A percentile compares a stretch with the other conserved stretches of the same genome.
phyloP scores from a whole-genome alignment of 1,140 invertebrate genomes.

The Neodiprion pinetum region DNA sequence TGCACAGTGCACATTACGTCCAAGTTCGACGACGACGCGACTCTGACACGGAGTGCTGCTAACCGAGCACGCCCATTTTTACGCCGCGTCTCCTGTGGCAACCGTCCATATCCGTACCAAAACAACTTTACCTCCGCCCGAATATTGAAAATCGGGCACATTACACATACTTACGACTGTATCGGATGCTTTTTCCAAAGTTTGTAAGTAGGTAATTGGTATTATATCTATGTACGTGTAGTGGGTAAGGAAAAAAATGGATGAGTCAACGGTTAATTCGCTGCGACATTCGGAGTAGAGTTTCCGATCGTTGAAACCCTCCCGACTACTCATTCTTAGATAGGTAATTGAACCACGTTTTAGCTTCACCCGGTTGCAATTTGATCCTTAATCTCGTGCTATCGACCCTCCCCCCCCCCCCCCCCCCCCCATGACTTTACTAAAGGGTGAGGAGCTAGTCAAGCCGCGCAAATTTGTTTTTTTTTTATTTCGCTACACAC shows the following conservation, averaged over 20 bases:
- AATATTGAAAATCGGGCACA: background rate
- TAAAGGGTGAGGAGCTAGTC: background rate
- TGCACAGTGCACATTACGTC: constrained; percentile 14
- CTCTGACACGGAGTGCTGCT: constrained; percentile 19
- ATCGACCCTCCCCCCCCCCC: no score
- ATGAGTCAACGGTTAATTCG: background rate
- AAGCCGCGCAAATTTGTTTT: background rate
- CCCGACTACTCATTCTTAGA: background rate
- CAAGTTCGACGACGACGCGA: no score
- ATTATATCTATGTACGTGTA: no score
- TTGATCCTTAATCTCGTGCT: background rate
- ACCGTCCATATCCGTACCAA: constrained; percentile 28
- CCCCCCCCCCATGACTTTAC: background rate
- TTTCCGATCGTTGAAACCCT: background rate
- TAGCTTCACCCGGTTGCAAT: background rate
- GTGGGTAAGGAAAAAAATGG: no score
- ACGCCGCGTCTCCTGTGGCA: constrained; percentile 38
- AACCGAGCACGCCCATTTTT: constrained; percentile 26
- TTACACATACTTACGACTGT: background rate
- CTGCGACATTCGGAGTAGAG: background rate
- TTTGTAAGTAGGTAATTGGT: no score
- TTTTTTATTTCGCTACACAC: no score
- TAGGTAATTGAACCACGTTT: background rate
- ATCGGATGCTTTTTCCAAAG: no score
- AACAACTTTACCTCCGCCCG: constrained; percentile 21